Conservation (phyloP, 2,797 vertebrate species). For the Siniperca scherzeri region DNA sequence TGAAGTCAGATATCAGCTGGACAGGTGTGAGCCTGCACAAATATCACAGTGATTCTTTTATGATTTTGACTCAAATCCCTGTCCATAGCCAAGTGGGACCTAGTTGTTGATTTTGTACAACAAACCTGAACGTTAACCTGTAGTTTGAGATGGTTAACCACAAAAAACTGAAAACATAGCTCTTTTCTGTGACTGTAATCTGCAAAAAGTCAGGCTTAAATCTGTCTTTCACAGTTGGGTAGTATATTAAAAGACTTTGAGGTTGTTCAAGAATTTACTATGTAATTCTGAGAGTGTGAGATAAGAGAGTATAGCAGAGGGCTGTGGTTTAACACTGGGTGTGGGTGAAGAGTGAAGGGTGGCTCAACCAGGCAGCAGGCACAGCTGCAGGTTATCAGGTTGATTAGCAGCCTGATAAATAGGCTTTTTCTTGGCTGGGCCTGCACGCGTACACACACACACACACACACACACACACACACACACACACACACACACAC, state of each 20-base stretch:
- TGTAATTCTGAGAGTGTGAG: conserved; percentile 42
- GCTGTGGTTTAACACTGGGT: conserved; percentile 34
- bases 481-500: neutral
- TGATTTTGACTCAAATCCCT: neutral
- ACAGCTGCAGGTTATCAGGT: conserved; percentile 72
- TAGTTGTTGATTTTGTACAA: neutral
- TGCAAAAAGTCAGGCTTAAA: conserved; percentile 20
- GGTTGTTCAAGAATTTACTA: conserved; percentile 45
- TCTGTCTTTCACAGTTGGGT: conserved; percentile 27
- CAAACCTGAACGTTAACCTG: conserved; percentile 13
- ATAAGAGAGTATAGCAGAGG: conserved; percentile 26
- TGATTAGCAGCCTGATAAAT: conserved; percentile 70
- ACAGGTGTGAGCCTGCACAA: neutral
- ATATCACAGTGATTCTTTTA: neutral
- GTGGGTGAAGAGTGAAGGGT: conserved; percentile 45
- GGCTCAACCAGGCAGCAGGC: conserved; percentile 55
- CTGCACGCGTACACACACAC: neutral
- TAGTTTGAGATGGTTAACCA: neutral
- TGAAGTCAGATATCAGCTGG: neutral
- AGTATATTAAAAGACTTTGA: conserved; percentile 27
- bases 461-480: neutral
- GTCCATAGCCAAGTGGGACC: neutral
- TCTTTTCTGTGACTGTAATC: conserved; percentile 18
- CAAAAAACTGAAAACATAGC: conserved; percentile 11
- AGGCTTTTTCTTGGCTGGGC: conserved; percentile 36